Conservation (phyloP, 2,113 vertebrate genomes). For the Beaufortia kweichowensis region DNA sequence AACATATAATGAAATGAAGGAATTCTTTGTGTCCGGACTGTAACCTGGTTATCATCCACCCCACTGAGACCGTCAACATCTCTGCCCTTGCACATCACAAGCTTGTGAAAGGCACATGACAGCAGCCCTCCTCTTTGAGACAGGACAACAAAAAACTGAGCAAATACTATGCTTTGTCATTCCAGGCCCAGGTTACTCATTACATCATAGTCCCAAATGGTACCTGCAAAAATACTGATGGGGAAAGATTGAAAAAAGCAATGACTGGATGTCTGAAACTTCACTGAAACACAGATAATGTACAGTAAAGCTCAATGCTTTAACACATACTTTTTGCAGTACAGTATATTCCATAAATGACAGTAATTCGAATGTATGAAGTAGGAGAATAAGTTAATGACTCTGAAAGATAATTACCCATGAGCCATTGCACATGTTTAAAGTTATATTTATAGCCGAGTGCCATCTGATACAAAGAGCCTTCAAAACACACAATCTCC, state of each 20-base stretch:
- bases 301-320: no score
- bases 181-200: background rate
- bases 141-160: conserved; percentile 16
- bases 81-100: background rate
- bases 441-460: conserved; percentile 23
- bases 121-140: conserved; percentile 5
- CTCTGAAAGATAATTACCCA: background rate
- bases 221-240: background rate
- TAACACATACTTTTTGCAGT: background rate
- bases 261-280: no score
- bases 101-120: background rate
- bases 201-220: no score
- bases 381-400: conserved; percentile 14
- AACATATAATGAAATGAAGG: background rate
- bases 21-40: background rate
- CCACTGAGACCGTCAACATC: background rate
- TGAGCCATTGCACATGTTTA: background rate
- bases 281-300: no score
- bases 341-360: background rate
- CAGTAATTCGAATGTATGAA: background rate
- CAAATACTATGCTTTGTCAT: background rate
- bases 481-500: conserved; percentile 4
- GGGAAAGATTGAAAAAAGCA: no score
- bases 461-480: background rate
- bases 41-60: background rate